Base-by-base conservation (phyloP, 1,140 invertebrate genomes). In the Lucilia cuprina region DNA sequence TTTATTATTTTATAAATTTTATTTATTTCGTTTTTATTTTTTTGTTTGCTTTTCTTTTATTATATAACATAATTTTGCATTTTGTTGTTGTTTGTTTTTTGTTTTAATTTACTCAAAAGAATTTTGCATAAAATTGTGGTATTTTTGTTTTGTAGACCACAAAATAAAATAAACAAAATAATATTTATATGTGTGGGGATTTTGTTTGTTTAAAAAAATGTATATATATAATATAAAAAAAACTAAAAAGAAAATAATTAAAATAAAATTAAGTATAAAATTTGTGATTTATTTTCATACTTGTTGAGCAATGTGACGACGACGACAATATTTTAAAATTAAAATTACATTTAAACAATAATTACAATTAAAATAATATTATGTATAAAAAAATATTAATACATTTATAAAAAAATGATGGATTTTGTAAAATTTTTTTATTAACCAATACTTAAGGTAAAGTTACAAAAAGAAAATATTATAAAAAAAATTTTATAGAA, bases 1-100 rank as follows among this genome's bases (percentile, higher is more conserved):
- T 65, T 82, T 83, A 82, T 74, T 49, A 82, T 49, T 84, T 82
- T 80, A 80, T 80, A 80, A 80, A 80, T 80, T 84, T 82, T 60
- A 74, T 77, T 84, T 82, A 82, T 84, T 82, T 84, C 80, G 65
- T 84, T 83, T 82, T 30, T 30, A 30, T 30, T 30, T 30, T 30
- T 30, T 50, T 84, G 41, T 41, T 41, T 2, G 41, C 7, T 50
- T 84, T 55, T 70, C 60, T 21, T 70, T 60, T 60, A 60, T 60
- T 70, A 70, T 30, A 80, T 80, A 80, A 80, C 77, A 80, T 80
- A 80, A 80, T 80, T 80, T 80, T 80, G 77, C 77, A 47, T 50
- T 70, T 70, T 70, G 13, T 60, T 60, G 14, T 60, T 60, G 17
- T 78, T n/a, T 78, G 34, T 41, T 41, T 47, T 17, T 19, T 19